Evolutionary conservation across 2,113 vertebrate genomes (phyloP).

Genomic region (Petrocephalus microphthalmus): DNA sequence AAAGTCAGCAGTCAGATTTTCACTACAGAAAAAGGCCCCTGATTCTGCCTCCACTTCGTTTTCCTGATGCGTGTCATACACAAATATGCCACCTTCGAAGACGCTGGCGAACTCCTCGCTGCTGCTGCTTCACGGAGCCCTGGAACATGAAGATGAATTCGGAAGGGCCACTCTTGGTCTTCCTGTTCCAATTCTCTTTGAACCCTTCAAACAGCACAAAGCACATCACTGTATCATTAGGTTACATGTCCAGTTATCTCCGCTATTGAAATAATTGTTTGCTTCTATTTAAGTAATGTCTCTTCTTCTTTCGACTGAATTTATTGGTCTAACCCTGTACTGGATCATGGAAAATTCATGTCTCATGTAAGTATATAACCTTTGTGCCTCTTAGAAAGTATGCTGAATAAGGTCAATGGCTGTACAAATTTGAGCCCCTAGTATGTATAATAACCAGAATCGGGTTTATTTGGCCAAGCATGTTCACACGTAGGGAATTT

Average conservation of each 20-base stretch:
- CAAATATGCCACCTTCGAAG: not conserved
- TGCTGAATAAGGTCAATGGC: not conserved
- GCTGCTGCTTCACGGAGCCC: not conserved
- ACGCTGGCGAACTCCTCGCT: not conserved
- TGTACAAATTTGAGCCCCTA: not conserved
- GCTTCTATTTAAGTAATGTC: not conserved
- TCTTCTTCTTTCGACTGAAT: not conserved
- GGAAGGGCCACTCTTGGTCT: not conserved
- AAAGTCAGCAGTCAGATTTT: not conserved
- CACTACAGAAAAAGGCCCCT: not conserved
- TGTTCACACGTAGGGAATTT: not conserved
- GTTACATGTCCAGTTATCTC: not conserved
- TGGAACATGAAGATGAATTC: not conserved
- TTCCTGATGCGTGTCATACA: not conserved
- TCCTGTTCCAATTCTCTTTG: not conserved
- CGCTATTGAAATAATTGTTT: not conserved
- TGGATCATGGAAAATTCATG: not conserved
- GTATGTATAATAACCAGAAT: not conserved
- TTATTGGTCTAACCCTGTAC: not conserved
- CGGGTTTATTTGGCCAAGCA: not conserved
- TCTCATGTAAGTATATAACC: not conserved
- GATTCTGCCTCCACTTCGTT: not conserved
- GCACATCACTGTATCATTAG: not conserved
- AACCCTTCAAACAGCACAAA: not conserved
- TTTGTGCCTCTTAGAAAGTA: not conserved